These are phyloP conservation scores for Hypothenemus hampei DNA, from an alignment of 1,140 invertebrate species.

Conservation along the genomic window DNA sequence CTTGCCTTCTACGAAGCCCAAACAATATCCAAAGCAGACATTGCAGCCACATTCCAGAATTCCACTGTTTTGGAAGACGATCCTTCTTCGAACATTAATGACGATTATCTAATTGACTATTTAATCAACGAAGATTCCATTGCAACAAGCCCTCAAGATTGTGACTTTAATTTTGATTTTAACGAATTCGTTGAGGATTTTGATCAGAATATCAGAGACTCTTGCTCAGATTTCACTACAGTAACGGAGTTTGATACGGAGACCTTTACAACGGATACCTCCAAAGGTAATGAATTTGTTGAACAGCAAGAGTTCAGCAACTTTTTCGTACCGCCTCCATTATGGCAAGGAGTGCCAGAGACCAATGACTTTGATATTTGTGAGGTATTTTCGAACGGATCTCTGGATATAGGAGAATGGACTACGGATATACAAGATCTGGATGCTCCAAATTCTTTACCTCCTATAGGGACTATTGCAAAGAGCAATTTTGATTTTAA, in stretches of 20 bases:
- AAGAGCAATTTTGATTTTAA: constrained; percentile 36
- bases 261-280: constrained; percentile 31
- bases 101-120: constrained; percentile 37
- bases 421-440: constrained; percentile 8
- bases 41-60: constrained; percentile 33
- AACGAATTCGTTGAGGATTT: constrained; percentile 37
- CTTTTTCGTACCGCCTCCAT: constrained; percentile 31
- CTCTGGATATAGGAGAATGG: constrained; percentile 31
- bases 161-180: constrained; percentile 39
- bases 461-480: constrained; percentile 34
- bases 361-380: constrained; percentile 33
- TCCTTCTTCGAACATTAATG: constrained; percentile 19
- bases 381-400: constrained; percentile 31
- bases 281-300: constrained; percentile 12
- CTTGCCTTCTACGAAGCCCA: constrained; percentile 44
- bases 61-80: constrained; percentile 10
- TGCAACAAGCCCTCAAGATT: constrained; percentile 24
- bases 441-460: constrained; percentile 19
- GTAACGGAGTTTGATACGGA: constrained; percentile 27
- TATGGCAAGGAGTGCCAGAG: background rate
- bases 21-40: constrained; percentile 29
- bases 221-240: constrained; percentile 16
- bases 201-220: constrained; percentile 30
- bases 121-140: constrained; percentile 32
- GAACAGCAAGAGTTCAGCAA: constrained; percentile 22